phyloP scores from a whole-genome alignment of 2,113 vertebrate species.

The Myotis davidii region DNA sequence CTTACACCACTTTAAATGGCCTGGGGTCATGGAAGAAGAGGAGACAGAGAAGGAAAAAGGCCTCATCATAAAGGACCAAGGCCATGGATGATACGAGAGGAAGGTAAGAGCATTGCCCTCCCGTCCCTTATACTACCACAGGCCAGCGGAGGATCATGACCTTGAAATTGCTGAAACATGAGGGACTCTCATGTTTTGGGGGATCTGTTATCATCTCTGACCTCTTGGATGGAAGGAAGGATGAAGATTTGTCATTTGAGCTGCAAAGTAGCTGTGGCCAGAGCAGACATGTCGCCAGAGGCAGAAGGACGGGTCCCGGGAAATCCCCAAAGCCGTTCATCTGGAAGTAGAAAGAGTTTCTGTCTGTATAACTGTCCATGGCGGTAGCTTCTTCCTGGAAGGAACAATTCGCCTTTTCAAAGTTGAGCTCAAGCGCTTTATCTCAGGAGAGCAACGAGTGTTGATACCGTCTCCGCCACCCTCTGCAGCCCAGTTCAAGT shows the following conservation, averaged over 20 bases:
- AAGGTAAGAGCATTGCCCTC: background rate
- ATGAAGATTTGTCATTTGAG: background rate
- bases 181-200: background rate
- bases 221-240: background rate
- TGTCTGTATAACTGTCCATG: background rate
- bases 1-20: background rate
- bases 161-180: background rate
- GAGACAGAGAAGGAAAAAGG: background rate
- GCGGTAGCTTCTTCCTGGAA: background rate
- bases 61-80: background rate
- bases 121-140: background rate
- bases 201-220: background rate
- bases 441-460: background rate
- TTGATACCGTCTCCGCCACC: slow-evolving; percentile 49
- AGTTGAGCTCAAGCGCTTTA: slow-evolving; percentile 29
- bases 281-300: background rate
- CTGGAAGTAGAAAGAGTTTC: slow-evolving; percentile 1
- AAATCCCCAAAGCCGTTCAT: background rate
- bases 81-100: background rate
- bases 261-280: background rate
- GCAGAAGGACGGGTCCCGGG: background rate
- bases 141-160: background rate
- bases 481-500: slow-evolving; percentile 64
- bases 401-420: background rate
- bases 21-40: background rate